A percentile compares a stretch with the other conserved stretches of the same genome.
phyloP scores from a whole-genome alignment of 2,113 vertebrate species.

The Gnathonemus echidnorhynchus region DNA sequence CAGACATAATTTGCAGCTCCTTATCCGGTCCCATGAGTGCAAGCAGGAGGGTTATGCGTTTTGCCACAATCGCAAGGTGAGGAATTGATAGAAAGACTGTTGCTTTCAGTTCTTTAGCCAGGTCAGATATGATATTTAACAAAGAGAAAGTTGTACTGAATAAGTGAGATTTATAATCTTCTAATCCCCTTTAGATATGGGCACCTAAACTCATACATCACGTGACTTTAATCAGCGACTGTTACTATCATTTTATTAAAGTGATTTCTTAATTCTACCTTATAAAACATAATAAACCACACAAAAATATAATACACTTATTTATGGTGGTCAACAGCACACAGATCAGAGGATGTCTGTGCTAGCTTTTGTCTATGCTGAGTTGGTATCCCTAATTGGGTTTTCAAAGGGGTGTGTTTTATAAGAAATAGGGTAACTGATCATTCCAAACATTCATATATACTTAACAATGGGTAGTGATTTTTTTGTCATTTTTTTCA shows the following conservation, averaged over 20 bases:
- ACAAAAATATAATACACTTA: background rate
- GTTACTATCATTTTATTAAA: background rate
- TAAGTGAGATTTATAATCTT: background rate
- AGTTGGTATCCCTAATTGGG: background rate
- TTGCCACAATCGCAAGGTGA: conserved; percentile 76
- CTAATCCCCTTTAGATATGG: background rate
- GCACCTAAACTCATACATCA: background rate
- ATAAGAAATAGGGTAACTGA: background rate
- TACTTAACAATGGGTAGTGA: background rate
- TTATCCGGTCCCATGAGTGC: conserved; percentile 89
- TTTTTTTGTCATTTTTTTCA: background rate
- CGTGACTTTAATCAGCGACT: background rate
- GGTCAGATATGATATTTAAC: background rate
- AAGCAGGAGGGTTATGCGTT: conserved; percentile 90
- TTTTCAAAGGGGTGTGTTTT: background rate
- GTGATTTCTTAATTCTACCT: background rate
- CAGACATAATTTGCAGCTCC: conserved; percentile 70
- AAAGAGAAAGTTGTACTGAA: background rate
- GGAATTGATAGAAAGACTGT: background rate
- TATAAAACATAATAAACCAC: background rate
- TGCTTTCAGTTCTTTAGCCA: background rate
- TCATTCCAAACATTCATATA: background rate
- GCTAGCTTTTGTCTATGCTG: background rate
- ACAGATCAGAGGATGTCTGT: background rate
- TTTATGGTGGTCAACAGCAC: background rate